A percentile compares a stretch with the other conserved stretches of the same genome.
These are phyloP conservation scores for Micromys minutus DNA, from an alignment of 2,113 vertebrate species.

Conservation along the genomic window DNA sequence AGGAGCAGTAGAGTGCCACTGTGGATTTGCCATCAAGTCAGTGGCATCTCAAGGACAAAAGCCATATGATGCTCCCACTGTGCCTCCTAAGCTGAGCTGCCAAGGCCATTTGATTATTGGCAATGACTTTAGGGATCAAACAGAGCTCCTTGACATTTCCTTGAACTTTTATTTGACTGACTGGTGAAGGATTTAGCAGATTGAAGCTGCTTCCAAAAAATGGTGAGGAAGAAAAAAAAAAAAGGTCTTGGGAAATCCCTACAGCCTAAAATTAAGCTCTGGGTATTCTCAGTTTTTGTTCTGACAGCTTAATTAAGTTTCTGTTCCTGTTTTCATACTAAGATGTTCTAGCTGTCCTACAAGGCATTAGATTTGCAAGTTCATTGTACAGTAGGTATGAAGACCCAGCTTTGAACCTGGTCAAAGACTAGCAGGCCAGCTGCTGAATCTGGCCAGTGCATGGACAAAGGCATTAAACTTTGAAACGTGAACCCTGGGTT, in stretches of 20 bases:
- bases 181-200: background rate
- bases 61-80: background rate
- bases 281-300: background rate
- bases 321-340: slow-evolving; percentile 39
- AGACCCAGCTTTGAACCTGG: background rate
- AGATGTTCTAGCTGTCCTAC: background rate
- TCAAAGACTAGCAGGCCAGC: background rate
- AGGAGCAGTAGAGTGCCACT: background rate
- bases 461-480: background rate
- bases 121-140: background rate
- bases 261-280: slow-evolving; percentile 33
- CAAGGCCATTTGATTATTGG: background rate
- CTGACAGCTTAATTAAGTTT: slow-evolving; percentile 28
- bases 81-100: background rate
- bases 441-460: background rate
- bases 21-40: background rate
- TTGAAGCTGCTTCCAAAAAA: background rate
- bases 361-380: background rate
- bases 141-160: background rate
- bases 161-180: background rate
- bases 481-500: background rate
- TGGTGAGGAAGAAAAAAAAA: background rate
- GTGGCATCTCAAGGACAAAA: background rate
- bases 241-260: slow-evolving; percentile 2
- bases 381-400: background rate